These are phyloP conservation scores for Cephus spinipes DNA, from an alignment of 2,888 invertebrate genomes.

Conservation along the genomic window DNA sequence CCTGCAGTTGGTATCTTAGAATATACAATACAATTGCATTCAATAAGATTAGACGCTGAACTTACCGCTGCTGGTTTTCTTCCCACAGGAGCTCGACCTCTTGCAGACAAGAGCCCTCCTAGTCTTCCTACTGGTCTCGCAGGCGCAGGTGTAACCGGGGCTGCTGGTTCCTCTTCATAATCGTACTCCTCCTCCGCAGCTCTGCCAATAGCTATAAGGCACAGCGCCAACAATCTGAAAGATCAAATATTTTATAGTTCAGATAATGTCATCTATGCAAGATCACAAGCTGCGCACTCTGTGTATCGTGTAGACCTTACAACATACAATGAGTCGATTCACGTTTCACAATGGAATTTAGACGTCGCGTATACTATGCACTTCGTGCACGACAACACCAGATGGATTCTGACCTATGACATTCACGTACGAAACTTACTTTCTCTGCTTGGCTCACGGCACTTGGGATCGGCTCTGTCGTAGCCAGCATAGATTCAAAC, in stretches of 20 bases:
- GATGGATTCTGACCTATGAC: constrained; percentile 59
- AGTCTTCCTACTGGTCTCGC: constrained; percentile 44
- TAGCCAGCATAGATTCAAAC: constrained; percentile 33
- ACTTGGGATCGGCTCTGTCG: constrained; percentile 32
- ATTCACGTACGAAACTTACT: constrained; percentile 59
- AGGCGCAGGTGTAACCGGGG: constrained; percentile 49
- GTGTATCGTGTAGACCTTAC: not conserved
- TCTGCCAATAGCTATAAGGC: constrained; percentile 45
- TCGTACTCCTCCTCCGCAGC: constrained; percentile 57
- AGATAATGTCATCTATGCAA: not conserved
- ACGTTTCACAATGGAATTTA: not conserved
- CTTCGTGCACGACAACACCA: constrained; percentile 20
- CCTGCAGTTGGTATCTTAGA: not conserved
- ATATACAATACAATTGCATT: not conserved
- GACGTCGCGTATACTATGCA: not conserved
- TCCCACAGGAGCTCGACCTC: constrained; percentile 43
- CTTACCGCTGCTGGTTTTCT: constrained; percentile 45
- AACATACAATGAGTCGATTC: not conserved
- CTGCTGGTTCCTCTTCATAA: constrained; percentile 51
- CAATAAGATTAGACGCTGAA: not conserved
- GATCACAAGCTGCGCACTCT: not conserved
- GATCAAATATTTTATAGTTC: not conserved
- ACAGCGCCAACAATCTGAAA: constrained; percentile 48
- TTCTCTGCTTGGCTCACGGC: constrained; percentile 53
- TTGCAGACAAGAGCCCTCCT: constrained; percentile 48